Evolutionary conservation across 1,140 invertebrate species (phyloP), one percentile per base, ranked within the genome.

Genomic region (Agrilus planipennis): DNA sequence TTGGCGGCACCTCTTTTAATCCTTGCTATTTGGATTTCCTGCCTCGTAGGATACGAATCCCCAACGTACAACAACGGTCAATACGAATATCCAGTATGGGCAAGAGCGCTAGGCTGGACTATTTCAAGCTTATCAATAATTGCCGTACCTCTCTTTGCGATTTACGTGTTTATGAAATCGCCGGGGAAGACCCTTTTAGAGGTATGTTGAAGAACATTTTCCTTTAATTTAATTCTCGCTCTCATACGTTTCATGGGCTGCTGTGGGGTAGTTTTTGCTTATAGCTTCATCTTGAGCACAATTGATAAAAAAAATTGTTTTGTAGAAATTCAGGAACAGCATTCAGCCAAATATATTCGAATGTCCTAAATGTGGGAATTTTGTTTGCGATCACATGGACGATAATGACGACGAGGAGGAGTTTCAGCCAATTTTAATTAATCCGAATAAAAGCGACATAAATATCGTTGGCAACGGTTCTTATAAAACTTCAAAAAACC

Each of bases 21-120:
- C 41, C 72, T 90, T 64, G 77, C 78, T 32, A 75, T 92, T 12
- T 89, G 85, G 85, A 74, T 91, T 19, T 84, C 88, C 50, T 85
- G 83, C 52, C 68, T 90, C 51, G 79, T 89, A 21, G 85, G 90
- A 62, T 90, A 91, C 60, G 76, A 80, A 51, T 75, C 81, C 17
- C 83, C 87, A 2, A 81, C 76, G 30, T 86, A 89, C 55, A 76
- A 77, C 46, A 81, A 81, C 53, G 78, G 78, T 6, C 65, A 72
- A 15, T 89, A 90, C 51, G 63, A 68, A 15, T 93, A 88, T 61
- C 88, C 89, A 1, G 60, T 61, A 38, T 92, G 88, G 86, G 87
- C 86, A 6, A 79, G 87, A 53, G 76, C 70, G 3, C 61, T 91
- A 12, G 89, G 89, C n/a, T 92, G 89, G 89, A 67, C 75, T 39